A percentile compares a stretch with the other conserved stretches of the same genome.
These are phyloP conservation scores for Apolygus lucorum DNA, from an alignment of 1,140 invertebrate species.

Conservation along the genomic window DNA sequence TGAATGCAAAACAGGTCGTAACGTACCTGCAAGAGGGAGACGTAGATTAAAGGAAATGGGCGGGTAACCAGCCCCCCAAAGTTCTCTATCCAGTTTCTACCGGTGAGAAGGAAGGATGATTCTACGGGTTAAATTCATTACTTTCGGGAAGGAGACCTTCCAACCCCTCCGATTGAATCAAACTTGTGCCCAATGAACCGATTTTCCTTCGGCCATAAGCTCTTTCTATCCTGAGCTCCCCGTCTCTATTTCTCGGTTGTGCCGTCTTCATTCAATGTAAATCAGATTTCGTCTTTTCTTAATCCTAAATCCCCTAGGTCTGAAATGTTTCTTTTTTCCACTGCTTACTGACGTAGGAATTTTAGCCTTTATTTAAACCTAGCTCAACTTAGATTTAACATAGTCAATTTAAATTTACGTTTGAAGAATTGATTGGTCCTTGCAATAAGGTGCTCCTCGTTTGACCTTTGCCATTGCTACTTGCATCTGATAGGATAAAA, in stretches of 20 bases:
- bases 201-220: not conserved
- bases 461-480: too few relatives aligned
- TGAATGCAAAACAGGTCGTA: not conserved
- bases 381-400: too few relatives aligned
- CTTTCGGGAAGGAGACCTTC: not conserved
- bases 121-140: slow-evolving; percentile 4
- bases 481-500: too few relatives aligned
- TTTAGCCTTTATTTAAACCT: not conserved
- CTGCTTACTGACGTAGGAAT: not conserved
- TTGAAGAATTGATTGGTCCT: too few relatives aligned
- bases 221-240: not conserved
- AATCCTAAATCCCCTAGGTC: not conserved
- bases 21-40: not conserved
- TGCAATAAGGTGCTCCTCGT: too few relatives aligned
- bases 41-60: not conserved
- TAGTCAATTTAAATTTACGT: too few relatives aligned
- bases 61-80: not conserved
- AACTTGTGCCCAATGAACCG: slow-evolving; percentile 11
- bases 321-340: not conserved
- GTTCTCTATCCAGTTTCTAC: not conserved
- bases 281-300: not conserved
- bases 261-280: slow-evolving; percentile 2
- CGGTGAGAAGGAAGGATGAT: not conserved
- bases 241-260: not conserved
- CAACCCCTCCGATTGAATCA: not conserved